Evolutionary conservation across 2,113 vertebrate species (phyloP).

Genomic region (Chunga burmeisteri): DNA sequence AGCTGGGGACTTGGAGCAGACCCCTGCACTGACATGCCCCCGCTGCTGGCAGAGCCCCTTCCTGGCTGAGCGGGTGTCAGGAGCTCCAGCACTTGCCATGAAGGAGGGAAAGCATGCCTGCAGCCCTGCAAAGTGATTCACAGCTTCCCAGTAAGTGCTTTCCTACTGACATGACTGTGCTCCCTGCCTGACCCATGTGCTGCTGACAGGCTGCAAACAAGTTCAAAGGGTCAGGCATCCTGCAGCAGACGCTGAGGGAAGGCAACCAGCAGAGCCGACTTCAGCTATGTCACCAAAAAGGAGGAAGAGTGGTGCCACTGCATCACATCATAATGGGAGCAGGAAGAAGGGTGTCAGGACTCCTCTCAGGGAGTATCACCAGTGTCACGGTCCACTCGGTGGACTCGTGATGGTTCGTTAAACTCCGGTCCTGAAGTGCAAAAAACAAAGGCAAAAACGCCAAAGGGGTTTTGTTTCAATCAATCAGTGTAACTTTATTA

Average conservation of each 20-base stretch:
- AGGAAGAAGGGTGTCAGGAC: not conserved
- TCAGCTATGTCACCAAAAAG: not conserved
- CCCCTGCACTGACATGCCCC: fast-evolving
- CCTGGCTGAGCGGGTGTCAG: not conserved
- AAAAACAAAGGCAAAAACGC: no score
- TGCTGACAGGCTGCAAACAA: not conserved
- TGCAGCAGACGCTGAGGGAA: fast-evolving
- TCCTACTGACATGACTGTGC: not conserved
- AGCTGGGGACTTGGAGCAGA: not conserved
- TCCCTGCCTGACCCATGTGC: not conserved
- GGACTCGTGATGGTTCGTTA: no score
- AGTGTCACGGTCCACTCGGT: no score
- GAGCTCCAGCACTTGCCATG: fast-evolving
- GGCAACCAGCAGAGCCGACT: fast-evolving
- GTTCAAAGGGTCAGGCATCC: not conserved
- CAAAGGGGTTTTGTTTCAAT: no score
- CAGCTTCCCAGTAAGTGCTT: not conserved
- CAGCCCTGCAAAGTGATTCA: not conserved
- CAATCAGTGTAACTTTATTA: no score
- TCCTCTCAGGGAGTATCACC: fast-evolving
- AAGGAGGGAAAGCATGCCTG: not conserved
- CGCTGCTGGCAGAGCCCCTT: not conserved
- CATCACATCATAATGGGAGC: fast-evolving
- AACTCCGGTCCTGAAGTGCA: no score
- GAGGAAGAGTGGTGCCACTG: not conserved